Percentiles rank a stretch among this genome's conserved stretches.
phyloP scores from a whole-genome alignment of 2,113 vertebrate species.

The Ginglymostoma cirratum region DNA sequence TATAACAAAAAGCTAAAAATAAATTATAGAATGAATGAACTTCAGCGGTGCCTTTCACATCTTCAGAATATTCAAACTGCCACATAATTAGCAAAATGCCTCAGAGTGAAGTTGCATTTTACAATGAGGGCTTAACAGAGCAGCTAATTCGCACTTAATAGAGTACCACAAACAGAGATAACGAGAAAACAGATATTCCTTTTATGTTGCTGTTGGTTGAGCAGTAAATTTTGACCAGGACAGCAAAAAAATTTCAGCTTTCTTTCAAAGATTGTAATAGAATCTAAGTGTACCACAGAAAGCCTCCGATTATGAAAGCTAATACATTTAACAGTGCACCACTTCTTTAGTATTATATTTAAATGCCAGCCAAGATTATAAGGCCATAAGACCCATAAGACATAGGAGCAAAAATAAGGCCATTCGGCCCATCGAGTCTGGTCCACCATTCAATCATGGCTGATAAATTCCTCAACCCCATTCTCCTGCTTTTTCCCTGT shows the following conservation, averaged over 20 bases:
- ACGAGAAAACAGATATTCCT: not conserved
- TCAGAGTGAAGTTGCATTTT: not conserved
- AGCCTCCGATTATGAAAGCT: not conserved
- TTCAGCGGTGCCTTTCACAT: not conserved
- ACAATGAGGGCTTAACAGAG: too few relatives aligned
- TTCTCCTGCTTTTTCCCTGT: too few relatives aligned
- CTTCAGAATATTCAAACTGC: not conserved
- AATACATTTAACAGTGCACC: not conserved
- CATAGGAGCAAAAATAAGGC: too few relatives aligned
- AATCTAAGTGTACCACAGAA: not conserved
- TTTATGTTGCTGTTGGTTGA: not conserved
- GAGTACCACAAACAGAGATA: not conserved
- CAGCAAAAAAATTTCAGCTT: not conserved
- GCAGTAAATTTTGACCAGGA: not conserved
- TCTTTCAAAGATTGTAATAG: too few relatives aligned
- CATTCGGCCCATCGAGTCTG: too few relatives aligned
- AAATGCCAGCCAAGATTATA: not conserved
- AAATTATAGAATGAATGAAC: not conserved
- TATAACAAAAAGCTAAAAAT: not conserved
- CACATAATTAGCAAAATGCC: not conserved
- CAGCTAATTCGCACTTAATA: not conserved
- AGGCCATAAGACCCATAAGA: too few relatives aligned
- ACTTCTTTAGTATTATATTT: not conserved
- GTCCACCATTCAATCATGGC: too few relatives aligned
- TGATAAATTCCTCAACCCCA: too few relatives aligned